Percentiles rank a stretch among this genome's conserved stretches.
Evolutionary conservation across 2,113 vertebrate genomes (phyloP).

Genomic region (Balaeniceps rex): DNA sequence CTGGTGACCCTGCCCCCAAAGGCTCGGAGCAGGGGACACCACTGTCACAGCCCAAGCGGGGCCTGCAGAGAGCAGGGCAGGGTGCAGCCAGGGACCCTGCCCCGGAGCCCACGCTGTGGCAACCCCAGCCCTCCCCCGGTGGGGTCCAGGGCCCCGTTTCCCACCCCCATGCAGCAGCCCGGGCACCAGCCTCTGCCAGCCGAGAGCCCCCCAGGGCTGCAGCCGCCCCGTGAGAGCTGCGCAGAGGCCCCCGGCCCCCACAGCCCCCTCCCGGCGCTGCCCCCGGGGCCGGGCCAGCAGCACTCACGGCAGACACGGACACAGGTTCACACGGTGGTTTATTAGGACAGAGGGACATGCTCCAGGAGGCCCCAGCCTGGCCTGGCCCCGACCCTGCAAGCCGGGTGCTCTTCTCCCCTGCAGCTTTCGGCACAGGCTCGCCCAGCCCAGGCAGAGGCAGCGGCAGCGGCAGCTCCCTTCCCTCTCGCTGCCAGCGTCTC

Average conservation of each 20-base stretch:
- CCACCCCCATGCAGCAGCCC: neutral
- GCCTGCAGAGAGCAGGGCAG: neutral
- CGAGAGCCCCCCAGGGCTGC: neutral
- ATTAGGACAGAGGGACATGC: neutral
- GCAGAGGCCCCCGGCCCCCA: rapidly evolving
- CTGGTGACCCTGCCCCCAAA: neutral
- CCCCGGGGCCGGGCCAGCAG: rapidly evolving
- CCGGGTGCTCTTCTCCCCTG: neutral
- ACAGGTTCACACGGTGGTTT: neutral
- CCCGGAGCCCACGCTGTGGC: neutral
- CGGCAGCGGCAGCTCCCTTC: neutral
- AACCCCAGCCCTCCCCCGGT: neutral
- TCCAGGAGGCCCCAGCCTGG: neutral
- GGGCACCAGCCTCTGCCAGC: neutral
- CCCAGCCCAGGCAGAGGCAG: neutral
- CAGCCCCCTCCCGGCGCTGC: rapidly evolving
- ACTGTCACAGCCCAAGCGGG: too few species aligned
- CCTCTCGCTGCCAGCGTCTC: neutral
- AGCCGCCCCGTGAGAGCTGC: neutral
- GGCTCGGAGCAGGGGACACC: too few species aligned
- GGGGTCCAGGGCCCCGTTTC: neutral
- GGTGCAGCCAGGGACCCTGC: neutral
- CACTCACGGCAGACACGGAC: neutral
- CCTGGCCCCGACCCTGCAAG: neutral
- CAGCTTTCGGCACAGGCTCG: neutral